phyloP scores from a whole-genome alignment of 2,888 invertebrate species.

The Leptopilina myrica region DNA sequence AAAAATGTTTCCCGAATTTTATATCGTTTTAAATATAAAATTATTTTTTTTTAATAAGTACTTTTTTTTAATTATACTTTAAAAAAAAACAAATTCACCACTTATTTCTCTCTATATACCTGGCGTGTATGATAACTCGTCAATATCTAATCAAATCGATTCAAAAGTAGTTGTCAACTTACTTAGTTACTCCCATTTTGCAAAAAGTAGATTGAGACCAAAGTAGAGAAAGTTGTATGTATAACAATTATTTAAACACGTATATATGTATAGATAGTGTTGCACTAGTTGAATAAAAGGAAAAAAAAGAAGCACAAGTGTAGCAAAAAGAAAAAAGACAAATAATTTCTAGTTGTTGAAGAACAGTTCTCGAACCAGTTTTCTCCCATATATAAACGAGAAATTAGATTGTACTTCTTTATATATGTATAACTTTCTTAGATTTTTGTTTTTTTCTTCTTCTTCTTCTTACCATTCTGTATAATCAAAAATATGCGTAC shows the following conservation, averaged over 20 bases:
- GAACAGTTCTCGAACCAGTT: conserved; percentile 7
- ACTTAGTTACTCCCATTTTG: conserved; percentile 29
- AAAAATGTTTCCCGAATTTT: no score
- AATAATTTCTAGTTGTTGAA: neutral
- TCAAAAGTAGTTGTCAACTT: conserved; percentile 5
- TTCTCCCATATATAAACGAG: conserved; percentile 9
- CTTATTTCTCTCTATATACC: neutral
- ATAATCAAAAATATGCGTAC: neutral
- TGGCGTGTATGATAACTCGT: neutral
- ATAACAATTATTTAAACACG: no score
- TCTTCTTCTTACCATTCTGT: neutral
- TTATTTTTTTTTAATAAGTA: no score
- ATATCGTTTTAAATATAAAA: no score
- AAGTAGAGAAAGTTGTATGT: conserved; percentile 13
- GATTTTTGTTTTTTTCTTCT: neutral
- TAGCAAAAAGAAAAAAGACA: neutral
- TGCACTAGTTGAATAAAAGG: neutral
- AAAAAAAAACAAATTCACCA: no score
- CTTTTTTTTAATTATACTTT: no score
- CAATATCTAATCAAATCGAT: neutral
- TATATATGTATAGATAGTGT: no score
- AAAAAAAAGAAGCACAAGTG: neutral
- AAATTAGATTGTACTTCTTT: neutral
- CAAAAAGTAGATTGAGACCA: conserved; percentile 9
- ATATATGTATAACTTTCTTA: neutral